Conservation (phyloP, 2,888 invertebrate species). For the Drosophila acutilabella region DNA sequence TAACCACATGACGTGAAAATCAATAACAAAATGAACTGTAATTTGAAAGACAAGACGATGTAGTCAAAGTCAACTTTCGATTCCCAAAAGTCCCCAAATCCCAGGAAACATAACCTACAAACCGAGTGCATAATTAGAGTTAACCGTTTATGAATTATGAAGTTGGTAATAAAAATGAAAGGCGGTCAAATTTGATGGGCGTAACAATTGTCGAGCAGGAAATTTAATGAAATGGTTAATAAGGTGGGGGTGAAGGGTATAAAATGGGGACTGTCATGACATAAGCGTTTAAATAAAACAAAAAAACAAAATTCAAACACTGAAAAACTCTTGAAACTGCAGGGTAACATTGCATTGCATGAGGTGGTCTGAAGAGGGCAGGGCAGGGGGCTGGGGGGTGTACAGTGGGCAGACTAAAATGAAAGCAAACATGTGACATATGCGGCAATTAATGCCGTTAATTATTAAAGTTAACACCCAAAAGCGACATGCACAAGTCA, state of each 20-base stretch:
- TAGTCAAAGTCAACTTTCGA: no score
- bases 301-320: constrained; percentile 28
- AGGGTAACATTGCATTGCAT: constrained; percentile 31
- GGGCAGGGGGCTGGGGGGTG: no score
- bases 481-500: constrained; percentile 81
- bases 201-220: constrained; percentile 12
- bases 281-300: constrained; percentile 68
- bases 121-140: constrained; percentile 50
- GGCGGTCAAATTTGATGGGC: constrained; percentile 42
- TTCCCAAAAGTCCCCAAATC: not conserved
- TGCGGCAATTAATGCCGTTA: constrained; percentile 81
- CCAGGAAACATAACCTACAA: constrained; percentile 14
- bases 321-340: constrained; percentile 53
- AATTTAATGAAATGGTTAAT: not conserved
- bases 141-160: constrained; percentile 64
- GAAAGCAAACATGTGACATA: constrained; percentile 79
- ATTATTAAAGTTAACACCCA: constrained; percentile 80
- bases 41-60: not conserved
- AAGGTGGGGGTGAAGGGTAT: not conserved
- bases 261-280: constrained; percentile 51
- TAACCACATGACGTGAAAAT: not conserved
- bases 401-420: not conserved
- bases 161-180: constrained; percentile 23
- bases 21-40: not conserved
- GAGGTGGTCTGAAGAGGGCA: not conserved